Conservation (phyloP, 1,140 invertebrate genomes). For the Eueides isabella region DNA sequence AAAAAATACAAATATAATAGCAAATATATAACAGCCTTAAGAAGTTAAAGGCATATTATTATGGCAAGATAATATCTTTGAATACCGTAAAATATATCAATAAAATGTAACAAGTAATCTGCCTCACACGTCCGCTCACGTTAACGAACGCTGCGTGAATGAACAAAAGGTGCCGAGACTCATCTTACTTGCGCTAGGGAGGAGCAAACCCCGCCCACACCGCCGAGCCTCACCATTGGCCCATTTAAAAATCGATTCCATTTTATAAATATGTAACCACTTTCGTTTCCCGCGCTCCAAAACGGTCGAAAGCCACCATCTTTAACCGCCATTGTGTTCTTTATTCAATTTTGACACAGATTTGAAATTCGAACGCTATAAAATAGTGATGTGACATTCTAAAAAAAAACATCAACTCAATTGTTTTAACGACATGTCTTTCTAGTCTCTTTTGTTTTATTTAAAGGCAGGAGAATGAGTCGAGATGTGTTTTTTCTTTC, state of each 20-base stretch:
- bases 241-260: constrained; percentile 81
- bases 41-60: too few relatives aligned
- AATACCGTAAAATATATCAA: not conserved
- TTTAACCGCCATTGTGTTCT: constrained; percentile 12
- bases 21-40: too few relatives aligned
- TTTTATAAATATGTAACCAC: constrained; percentile 82
- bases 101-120: not conserved
- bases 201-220: constrained; percentile 69
- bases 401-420: constrained; percentile 54
- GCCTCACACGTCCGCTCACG: constrained; percentile 41
- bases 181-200: constrained; percentile 70
- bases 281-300: constrained; percentile 53
- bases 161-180: constrained; percentile 70
- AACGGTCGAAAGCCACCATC: constrained; percentile 38
- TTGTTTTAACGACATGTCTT: constrained; percentile 81
- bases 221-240: constrained; percentile 68
- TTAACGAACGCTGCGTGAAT: constrained; percentile 65
- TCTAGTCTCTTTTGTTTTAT: constrained; percentile 78
- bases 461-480: constrained; percentile 65
- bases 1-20: too few relatives aligned
- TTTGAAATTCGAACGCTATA: constrained; percentile 49
- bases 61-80: not conserved
- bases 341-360: constrained; percentile 20
- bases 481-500: constrained; percentile 68
- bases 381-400: constrained; percentile 48